phyloP scores from a whole-genome alignment of 53 echinoderm and acorn worm genomes.

The Stichopus horrens region DNA sequence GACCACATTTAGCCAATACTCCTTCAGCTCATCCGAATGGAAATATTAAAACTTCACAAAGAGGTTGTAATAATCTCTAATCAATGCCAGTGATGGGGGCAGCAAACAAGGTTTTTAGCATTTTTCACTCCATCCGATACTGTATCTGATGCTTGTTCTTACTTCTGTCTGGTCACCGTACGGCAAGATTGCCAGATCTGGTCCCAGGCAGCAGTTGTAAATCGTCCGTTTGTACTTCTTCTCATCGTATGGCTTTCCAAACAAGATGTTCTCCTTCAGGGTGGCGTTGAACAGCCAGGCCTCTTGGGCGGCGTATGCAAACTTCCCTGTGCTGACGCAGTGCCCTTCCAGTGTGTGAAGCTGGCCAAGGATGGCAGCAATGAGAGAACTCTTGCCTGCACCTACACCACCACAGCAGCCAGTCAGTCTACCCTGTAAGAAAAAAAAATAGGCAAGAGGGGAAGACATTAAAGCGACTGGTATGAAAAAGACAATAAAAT shows the following conservation, averaged over 20 bases:
- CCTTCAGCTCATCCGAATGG: too few species aligned
- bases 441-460: background rate
- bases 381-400: slow-evolving; percentile 85
- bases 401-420: slow-evolving; percentile 93
- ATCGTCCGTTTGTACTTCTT: slow-evolving; percentile 69
- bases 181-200: slow-evolving; percentile 85
- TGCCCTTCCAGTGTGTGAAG: slow-evolving; percentile 86
- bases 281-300: slow-evolving; percentile 98
- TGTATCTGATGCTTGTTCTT: background rate
- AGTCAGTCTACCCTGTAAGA: slow-evolving; percentile 72
- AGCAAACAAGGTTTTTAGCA: too few species aligned
- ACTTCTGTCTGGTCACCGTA: slow-evolving; percentile 96
- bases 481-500: too few species aligned
- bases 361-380: slow-evolving; percentile 83
- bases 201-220: slow-evolving; percentile 70
- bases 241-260: slow-evolving; percentile 74
- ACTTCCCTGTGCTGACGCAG: slow-evolving; percentile 63
- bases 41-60: too few species aligned
- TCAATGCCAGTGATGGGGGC: too few species aligned
- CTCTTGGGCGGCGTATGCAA: slow-evolving; percentile 95
- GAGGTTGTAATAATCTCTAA: too few species aligned
- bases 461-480: too few species aligned
- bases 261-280: slow-evolving; percentile 88
- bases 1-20: too few species aligned
- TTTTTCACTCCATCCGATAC: too few species aligned